A percentile compares a stretch with the other conserved stretches of the same genome.
Conservation (phyloP, 1,140 invertebrate genomes). For the Leucophenga varia region DNA sequence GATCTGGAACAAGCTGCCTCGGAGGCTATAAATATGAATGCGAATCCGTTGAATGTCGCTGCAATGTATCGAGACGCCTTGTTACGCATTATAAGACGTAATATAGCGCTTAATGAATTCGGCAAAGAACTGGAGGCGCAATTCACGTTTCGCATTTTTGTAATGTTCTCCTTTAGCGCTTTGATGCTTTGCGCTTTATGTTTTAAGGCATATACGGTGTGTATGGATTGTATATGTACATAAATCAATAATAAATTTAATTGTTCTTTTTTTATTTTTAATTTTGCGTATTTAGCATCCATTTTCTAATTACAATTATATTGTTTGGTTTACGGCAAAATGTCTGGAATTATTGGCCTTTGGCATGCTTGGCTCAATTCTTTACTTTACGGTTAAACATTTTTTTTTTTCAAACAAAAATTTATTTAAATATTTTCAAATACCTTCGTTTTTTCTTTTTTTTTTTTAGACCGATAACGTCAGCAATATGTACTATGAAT, state of each 20-base stretch:
- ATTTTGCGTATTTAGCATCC: constrained; percentile 24
- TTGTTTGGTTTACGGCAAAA: constrained; percentile 35
- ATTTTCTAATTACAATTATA: constrained; percentile 24
- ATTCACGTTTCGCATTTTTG: constrained; percentile 41
- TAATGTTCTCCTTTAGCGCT: constrained; percentile 40
- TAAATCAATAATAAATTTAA: background rate
- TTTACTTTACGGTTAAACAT: constrained; percentile 29
- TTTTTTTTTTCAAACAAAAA: background rate
- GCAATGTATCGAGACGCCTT: constrained; percentile 17
- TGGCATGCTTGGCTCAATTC: constrained; percentile 34
- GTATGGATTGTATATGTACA: background rate
- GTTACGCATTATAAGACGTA: constrained; percentile 24
- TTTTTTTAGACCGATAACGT: constrained; percentile 32
- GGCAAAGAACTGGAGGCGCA: constrained; percentile 31
- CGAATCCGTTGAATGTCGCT: background rate
- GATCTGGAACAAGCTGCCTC: constrained; percentile 16
- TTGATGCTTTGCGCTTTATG: constrained; percentile 33
- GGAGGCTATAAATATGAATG: background rate
- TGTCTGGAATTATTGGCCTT: constrained; percentile 31
- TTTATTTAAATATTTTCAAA: background rate
- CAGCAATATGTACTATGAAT: constrained; percentile 30
- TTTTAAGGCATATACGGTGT: constrained; percentile 43
- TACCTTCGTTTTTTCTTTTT: background rate
- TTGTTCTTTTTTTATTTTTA: background rate
- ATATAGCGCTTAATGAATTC: constrained; percentile 32